phyloP scores from a whole-genome alignment of 2,113 vertebrate genomes.

The Oriolus oriolus region DNA sequence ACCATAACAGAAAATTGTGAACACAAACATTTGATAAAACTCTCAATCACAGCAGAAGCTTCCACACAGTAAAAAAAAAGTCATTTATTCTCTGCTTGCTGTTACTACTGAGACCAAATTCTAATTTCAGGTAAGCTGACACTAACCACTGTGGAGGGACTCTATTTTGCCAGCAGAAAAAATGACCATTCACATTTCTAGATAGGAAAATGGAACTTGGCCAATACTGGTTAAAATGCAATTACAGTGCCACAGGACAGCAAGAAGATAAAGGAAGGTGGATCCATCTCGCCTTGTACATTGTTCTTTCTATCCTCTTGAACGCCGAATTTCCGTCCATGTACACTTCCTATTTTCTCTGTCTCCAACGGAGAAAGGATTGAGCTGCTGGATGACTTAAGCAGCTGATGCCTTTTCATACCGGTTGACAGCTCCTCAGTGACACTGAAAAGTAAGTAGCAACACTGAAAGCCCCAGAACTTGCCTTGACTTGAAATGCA shows the following conservation, averaged over 20 bases:
- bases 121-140: neutral
- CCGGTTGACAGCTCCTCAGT: neutral
- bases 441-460: neutral
- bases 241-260: neutral
- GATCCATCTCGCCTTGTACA: neutral
- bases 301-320: neutral
- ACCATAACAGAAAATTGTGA: neutral
- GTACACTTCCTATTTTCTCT: neutral
- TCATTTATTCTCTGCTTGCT: neutral
- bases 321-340: neutral
- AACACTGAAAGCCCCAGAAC: neutral
- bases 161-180: neutral
- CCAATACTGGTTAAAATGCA: neutral
- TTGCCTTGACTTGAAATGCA: neutral
- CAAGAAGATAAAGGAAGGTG: neutral
- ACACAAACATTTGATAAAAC: neutral
- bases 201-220: neutral
- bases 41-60: neutral
- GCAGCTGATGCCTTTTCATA: neutral
- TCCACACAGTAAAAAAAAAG: neutral
- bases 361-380: neutral
- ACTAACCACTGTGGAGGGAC: neutral
- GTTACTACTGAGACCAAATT: neutral
- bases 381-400: neutral
- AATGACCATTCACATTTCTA: neutral